Conservation (phyloP, 2,113 vertebrate species). For the Chloroceryle aenea region DNA sequence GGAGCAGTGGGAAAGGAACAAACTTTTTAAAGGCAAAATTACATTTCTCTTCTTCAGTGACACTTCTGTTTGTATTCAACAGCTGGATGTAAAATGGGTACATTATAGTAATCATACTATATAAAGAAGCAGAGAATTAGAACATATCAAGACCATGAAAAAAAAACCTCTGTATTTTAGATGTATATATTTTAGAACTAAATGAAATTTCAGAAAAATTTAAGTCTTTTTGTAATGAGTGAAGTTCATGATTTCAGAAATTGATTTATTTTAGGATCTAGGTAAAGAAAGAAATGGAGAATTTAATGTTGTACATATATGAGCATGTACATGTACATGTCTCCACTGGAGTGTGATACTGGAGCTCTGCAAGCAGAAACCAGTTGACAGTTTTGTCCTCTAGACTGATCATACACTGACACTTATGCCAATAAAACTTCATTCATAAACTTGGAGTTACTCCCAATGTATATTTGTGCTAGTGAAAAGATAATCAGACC, state of each 20-base stretch:
- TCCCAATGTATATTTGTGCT: neutral
- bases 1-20: neutral
- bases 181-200: neutral
- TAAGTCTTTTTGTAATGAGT: neutral
- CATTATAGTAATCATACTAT: neutral
- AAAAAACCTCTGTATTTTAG: neutral
- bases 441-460: constrained; percentile 24
- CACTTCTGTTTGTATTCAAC: neutral
- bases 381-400: neutral
- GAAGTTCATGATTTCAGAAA: neutral
- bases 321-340: rapidly evolving
- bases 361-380: neutral
- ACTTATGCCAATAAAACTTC: neutral
- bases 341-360: neutral
- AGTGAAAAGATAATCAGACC: neutral
- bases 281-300: neutral
- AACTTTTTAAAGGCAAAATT: neutral
- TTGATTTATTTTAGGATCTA: neutral
- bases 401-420: neutral
- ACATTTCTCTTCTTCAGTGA: neutral
- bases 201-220: neutral
- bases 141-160: neutral
- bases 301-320: neutral
- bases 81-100: neutral
- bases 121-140: neutral